Conservation (phyloP, 1,140 invertebrate genomes). For the Bombus difficillimus region DNA sequence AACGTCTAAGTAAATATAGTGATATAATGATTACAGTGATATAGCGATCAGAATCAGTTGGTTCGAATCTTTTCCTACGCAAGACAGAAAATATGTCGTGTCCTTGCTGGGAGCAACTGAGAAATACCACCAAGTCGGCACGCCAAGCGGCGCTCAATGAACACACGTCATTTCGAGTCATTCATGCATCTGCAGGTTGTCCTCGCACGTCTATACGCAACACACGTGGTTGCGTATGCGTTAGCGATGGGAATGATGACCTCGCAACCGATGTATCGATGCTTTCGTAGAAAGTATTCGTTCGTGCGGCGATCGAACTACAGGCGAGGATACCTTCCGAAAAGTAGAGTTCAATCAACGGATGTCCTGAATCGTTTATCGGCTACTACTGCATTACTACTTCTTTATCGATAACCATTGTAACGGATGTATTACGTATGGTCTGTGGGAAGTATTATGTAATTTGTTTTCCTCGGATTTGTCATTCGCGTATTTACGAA, state of each 20-base stretch:
- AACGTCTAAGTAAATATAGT: too few relatives aligned
- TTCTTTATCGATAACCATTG: not conserved
- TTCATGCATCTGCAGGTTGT: conserved; percentile 80
- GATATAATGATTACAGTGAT: too few relatives aligned
- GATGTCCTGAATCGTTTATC: too few relatives aligned
- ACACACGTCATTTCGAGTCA: conserved; percentile 80
- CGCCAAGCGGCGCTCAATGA: conserved; percentile 75
- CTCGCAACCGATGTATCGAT: conserved; percentile 9
- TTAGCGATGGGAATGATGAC: conserved; percentile 57
- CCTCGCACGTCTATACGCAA: conserved; percentile 66
- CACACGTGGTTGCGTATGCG: conserved; percentile 49
- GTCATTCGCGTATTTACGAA: not conserved
- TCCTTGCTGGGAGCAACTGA: conserved; percentile 75
- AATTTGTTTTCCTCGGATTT: conserved; percentile 33
- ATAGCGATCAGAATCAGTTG: not conserved
- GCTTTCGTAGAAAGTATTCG: not conserved
- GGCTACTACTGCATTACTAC: not conserved
- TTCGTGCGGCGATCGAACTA: not conserved
- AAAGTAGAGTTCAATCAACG: too few relatives aligned
- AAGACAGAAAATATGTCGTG: conserved; percentile 72
- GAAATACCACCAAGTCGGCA: conserved; percentile 61
- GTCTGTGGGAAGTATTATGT: conserved; percentile 5
- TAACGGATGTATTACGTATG: conserved; percentile 1
- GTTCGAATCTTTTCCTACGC: conserved; percentile 58
- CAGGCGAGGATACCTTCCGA: not conserved